These are phyloP conservation scores for Phalacrocorax carbo DNA, from an alignment of 2,113 vertebrate species.

Conservation along the genomic window DNA sequence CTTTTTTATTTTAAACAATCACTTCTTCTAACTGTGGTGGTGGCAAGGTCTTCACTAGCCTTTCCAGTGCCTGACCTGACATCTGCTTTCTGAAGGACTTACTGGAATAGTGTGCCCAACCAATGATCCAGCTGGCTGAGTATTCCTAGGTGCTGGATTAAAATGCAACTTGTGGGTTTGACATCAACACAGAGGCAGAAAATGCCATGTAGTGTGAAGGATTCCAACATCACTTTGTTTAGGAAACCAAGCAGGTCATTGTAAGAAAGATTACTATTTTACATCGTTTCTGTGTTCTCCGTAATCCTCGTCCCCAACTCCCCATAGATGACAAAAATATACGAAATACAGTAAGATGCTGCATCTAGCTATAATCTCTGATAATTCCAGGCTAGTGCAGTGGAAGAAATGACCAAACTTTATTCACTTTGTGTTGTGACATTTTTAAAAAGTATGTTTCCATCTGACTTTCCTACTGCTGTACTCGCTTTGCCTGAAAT, in stretches of 20 bases:
- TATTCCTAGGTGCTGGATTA: neutral
- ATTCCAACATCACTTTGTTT: neutral
- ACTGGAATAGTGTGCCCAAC: neutral
- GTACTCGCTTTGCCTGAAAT: neutral
- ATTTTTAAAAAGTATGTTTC: neutral
- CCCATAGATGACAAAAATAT: neutral
- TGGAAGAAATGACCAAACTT: slow-evolving; percentile 7
- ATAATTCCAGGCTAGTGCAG: neutral
- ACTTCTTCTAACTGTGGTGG: neutral
- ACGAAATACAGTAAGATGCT: neutral
- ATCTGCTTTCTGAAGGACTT: slow-evolving; percentile 43
- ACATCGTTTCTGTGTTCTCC: neutral
- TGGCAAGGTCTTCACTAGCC: neutral
- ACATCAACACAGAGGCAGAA: neutral
- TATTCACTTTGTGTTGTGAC: neutral
- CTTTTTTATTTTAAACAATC: neutral
- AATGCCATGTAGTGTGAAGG: neutral
- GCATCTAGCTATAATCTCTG: neutral
- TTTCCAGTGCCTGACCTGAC: neutral
- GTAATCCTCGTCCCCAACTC: neutral
- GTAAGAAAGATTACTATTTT: neutral
- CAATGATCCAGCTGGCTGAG: neutral
- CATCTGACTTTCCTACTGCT: slow-evolving; percentile 35
- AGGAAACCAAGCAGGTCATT: neutral
- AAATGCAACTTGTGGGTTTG: neutral